phyloP scores from a whole-genome alignment of 2,888 invertebrate genomes.

The Phengaris arion region DNA sequence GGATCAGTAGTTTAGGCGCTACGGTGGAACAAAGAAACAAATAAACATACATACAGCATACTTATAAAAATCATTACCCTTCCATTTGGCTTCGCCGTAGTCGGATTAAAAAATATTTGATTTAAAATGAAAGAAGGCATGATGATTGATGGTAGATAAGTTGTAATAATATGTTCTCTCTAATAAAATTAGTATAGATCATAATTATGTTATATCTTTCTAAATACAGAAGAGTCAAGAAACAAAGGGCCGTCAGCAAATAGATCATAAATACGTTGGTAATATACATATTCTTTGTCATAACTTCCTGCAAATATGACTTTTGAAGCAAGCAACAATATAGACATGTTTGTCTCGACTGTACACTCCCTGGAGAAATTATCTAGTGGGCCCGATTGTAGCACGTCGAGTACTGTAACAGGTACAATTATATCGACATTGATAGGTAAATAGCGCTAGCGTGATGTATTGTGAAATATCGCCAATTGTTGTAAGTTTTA shows the following conservation, averaged over 20 bases:
- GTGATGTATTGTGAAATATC: not conserved
- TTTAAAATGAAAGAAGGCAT: no score
- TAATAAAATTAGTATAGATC: no score
- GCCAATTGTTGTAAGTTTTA: not conserved
- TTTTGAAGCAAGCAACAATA: conserved; percentile 2
- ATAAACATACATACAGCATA: no score
- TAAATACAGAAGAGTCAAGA: not conserved
- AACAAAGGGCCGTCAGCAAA: not conserved
- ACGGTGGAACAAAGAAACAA: no score
- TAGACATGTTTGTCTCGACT: not conserved
- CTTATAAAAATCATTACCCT: no score
- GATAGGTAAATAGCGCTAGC: not conserved
- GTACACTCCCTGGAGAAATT: conserved; percentile 30
- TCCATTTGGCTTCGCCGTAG: no score
- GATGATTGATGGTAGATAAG: no score
- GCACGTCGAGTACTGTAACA: conserved; percentile 8
- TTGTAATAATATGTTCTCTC: no score
- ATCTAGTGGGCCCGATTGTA: conserved; percentile 26
- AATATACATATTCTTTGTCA: no score
- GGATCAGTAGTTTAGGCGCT: no score
- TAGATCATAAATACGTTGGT: not conserved
- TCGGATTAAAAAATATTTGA: no score
- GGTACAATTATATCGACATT: conserved; percentile 7
- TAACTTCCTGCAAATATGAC: not conserved
- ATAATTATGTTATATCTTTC: not conserved